Evolutionary conservation across 2,797 vertebrate species (phyloP), one percentile per base, ranked within the genome.

Genomic region (Xenops minutus): DNA sequence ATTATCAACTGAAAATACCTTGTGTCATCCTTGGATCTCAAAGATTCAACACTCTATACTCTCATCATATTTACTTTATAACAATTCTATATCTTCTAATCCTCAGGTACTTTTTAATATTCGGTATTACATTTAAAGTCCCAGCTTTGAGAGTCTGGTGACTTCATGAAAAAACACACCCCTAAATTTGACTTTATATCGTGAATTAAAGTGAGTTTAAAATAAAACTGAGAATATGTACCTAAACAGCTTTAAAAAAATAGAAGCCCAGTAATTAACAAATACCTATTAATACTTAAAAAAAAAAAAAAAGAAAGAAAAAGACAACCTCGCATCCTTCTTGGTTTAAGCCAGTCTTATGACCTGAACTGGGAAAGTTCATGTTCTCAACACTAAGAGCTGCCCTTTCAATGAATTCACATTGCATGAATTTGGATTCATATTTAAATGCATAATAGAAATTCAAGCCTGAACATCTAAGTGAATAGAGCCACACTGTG

Each of bases 401-500:
- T 52, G 39, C 23, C 29, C 26, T 85, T 85, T 84, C 69, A 83
- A 27, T 67, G 39, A 75, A 84, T 93, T 81, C 55, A 76, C 32
- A 79, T n/a, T 1, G 12, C 43, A 43, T 12, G 17, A 51, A 84
- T 61, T 67, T 88, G 66, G 26, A 85, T 66, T 19, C 55, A 87
- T 59, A 75, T 52, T 72, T 59, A 62, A 58, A 63, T 8, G 19
- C 3, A 4, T 21, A 93, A 66, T 11, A 91, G 64, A 83, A 95
- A 94, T 48, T 52, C 59, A 86, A 77, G 56, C 81, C 95, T 96
- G 91, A 95, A 91, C 84, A 88, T 93, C 49, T 72, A 93, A 61
- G 61, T 74, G 69, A 96, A 95, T 89, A 93, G 49, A 97, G 95
- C 76, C 91, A 93, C 67, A 55, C 86, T 78, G 77, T 95, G 96